Evolutionary conservation across 2,113 vertebrate species (phyloP).

Genomic region (Corythornis cristatus): DNA sequence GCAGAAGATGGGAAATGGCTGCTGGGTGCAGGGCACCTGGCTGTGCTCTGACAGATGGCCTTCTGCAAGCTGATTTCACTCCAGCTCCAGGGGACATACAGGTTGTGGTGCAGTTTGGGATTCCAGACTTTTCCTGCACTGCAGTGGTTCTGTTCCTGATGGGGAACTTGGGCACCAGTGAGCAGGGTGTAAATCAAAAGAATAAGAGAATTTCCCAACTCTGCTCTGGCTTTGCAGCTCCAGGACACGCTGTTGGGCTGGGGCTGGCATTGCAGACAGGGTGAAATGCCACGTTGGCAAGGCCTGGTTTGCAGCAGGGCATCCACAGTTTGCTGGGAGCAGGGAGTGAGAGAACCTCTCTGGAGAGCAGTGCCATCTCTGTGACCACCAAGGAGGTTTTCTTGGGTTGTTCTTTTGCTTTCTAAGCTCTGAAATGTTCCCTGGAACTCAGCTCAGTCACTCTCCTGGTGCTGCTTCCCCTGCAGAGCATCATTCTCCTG

Average conservation of each 20-base stretch:
- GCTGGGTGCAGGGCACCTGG: no score
- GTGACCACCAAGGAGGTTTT: neutral
- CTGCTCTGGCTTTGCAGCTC: accelerated
- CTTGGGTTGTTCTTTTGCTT: neutral
- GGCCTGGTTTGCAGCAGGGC: neutral
- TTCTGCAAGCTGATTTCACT: no score
- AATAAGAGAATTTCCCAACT: accelerated
- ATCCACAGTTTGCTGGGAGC: neutral
- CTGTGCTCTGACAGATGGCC: no score
- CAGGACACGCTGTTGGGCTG: accelerated
- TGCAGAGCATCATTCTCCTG: neutral
- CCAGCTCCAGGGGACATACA: no score
- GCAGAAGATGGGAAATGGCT: no score
- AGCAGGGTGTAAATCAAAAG: neutral
- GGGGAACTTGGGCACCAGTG: neutral
- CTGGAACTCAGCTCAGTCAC: neutral
- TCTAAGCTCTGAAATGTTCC: neutral
- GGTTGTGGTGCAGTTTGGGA: neutral
- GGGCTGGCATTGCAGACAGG: neutral
- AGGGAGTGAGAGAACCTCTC: neutral
- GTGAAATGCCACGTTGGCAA: accelerated
- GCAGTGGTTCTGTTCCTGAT: neutral
- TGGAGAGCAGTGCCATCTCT: neutral
- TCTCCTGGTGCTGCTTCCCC: neutral
- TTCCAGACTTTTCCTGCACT: neutral